phyloP scores from a whole-genome alignment of 2,888 invertebrate genomes.

The Hoplodrina ambigua region DNA sequence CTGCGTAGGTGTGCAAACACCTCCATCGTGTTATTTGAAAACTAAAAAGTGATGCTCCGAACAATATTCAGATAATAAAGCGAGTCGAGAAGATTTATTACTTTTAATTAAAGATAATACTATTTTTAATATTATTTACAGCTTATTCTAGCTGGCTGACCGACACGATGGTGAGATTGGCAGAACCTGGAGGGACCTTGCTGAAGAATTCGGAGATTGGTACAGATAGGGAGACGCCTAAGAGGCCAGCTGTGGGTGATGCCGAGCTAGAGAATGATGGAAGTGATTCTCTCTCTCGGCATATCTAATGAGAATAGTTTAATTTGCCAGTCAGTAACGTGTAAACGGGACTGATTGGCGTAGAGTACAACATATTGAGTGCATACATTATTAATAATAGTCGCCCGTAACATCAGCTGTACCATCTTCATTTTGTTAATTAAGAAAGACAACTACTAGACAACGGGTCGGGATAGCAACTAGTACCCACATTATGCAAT shows the following conservation, averaged over 20 bases:
- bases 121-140: background rate
- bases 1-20: conserved; percentile 69
- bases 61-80: conserved; percentile 52
- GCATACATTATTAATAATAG: too few relatives aligned
- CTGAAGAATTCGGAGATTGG: too few relatives aligned
- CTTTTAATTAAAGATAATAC: background rate
- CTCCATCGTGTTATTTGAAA: conserved; percentile 59
- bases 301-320: too few relatives aligned
- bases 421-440: background rate
- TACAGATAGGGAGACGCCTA: too few relatives aligned
- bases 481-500: conserved; percentile 38
- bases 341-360: too few relatives aligned
- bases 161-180: too few relatives aligned
- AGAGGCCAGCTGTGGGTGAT: too few relatives aligned
- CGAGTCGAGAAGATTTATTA: conserved; percentile 23
- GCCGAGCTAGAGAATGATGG: too few relatives aligned
- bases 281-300: too few relatives aligned
- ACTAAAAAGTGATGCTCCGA: conserved; percentile 47
- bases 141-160: background rate
- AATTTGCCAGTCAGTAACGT: too few relatives aligned
- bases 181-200: too few relatives aligned
- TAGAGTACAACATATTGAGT: too few relatives aligned
- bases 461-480: conserved; percentile 10
- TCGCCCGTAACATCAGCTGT: background rate
- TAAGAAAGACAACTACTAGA: background rate